These are phyloP conservation scores for Gallinago stenura DNA, from an alignment of 2,797 vertebrate species.

Conservation along the genomic window DNA sequence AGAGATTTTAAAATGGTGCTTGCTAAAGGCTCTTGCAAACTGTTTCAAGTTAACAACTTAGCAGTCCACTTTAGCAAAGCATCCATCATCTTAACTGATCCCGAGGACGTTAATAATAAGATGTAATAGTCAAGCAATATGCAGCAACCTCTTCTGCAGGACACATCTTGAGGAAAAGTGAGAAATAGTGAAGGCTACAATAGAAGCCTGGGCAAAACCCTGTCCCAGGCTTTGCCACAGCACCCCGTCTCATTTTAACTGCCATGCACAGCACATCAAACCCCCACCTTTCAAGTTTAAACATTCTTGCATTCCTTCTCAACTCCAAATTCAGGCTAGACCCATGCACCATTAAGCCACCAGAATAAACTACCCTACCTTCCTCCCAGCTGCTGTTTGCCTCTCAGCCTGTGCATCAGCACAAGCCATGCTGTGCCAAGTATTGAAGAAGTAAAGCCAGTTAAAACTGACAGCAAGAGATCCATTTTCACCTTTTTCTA, in stretches of 20 bases:
- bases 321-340: neutral
- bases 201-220: neutral
- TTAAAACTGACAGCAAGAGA: neutral
- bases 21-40: neutral
- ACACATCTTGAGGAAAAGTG: neutral
- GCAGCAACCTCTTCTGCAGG: neutral
- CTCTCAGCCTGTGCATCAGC: neutral
- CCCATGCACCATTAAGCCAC: neutral
- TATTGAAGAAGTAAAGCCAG: neutral
- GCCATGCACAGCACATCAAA: conserved; percentile 2
- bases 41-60: neutral
- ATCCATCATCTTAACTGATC: neutral
- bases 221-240: neutral
- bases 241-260: neutral
- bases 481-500: neutral
- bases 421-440: neutral
- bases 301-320: neutral
- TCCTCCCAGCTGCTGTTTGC: neutral
- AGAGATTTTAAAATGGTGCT: conserved; percentile 19
- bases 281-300: neutral
- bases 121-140: neutral
- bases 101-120: neutral
- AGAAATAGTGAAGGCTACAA: neutral
- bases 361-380: neutral
- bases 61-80: neutral